phyloP scores from a whole-genome alignment of 53 echinoderm and acorn worm genomes.

The Zoroaster sp. region DNA sequence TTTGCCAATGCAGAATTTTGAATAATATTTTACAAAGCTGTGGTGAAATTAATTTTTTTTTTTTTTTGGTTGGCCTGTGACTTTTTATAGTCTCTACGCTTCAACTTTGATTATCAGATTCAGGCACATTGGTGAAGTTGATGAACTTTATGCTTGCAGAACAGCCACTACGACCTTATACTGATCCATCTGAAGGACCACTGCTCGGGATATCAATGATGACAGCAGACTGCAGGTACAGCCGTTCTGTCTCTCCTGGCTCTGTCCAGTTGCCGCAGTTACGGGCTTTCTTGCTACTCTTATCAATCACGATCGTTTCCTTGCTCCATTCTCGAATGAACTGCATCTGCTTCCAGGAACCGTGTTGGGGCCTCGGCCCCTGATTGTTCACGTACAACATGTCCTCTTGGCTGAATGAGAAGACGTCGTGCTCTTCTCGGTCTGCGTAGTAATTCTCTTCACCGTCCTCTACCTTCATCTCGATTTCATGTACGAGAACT shows the following conservation, averaged over 20 bases:
- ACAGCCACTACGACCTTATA: too few species aligned
- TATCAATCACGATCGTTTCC: background rate
- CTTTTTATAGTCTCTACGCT: too few species aligned
- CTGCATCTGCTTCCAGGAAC: background rate
- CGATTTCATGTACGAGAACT: background rate
- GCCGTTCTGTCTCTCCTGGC: background rate
- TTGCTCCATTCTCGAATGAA: constrained; percentile 13
- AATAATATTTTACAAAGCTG: too few species aligned
- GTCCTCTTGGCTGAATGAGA: background rate
- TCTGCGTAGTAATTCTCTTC: background rate
- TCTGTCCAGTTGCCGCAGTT: constrained; percentile 11
- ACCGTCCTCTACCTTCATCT: background rate
- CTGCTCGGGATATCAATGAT: background rate
- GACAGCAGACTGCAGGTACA: constrained; percentile 17
- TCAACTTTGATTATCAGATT: too few species aligned
- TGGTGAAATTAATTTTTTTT: too few species aligned
- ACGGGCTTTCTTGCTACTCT: background rate
- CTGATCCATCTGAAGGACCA: background rate
- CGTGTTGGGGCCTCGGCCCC: background rate
- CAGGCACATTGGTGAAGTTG: too few species aligned
- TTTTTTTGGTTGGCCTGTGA: too few species aligned
- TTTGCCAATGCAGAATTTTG: too few species aligned
- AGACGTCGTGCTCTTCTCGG: background rate
- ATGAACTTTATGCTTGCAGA: too few species aligned
- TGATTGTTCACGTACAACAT: background rate